phyloP scores from a whole-genome alignment of 1,140 invertebrate genomes.

The Nilaparvata lugens region DNA sequence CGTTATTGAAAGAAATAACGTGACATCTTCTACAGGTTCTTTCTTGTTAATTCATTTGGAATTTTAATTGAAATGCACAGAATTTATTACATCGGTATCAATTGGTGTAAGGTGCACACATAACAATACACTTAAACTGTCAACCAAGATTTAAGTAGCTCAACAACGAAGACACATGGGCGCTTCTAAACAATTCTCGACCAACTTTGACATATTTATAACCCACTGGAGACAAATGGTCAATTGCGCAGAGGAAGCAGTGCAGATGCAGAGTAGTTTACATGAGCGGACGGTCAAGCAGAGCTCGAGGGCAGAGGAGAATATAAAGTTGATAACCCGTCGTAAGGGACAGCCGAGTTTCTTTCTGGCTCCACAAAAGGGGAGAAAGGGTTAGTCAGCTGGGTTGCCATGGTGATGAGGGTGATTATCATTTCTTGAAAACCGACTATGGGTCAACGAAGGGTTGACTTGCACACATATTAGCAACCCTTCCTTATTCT shows the following conservation, averaged over 20 bases:
- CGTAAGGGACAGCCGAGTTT: not conserved
- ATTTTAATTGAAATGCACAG: too few relatives aligned
- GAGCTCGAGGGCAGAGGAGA: not conserved
- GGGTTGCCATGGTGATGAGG: not conserved
- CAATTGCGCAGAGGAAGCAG: not conserved
- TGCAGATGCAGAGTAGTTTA: not conserved
- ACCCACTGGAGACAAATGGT: not conserved
- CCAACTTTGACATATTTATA: not conserved
- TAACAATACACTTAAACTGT: too few relatives aligned
- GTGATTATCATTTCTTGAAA: slow-evolving; percentile 6
- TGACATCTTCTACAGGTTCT: too few relatives aligned
- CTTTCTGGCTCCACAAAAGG: not conserved
- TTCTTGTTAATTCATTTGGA: too few relatives aligned
- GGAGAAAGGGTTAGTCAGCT: slow-evolving; percentile 1
- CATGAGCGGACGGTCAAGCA: not conserved
- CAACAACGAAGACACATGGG: too few relatives aligned
- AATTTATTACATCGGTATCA: too few relatives aligned
- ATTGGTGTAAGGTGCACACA: too few relatives aligned
- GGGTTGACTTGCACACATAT: not conserved
- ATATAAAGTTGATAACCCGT: not conserved
- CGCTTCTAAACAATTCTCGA: too few relatives aligned
- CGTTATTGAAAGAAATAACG: too few relatives aligned
- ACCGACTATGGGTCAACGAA: not conserved
- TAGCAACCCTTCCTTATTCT: not conserved
- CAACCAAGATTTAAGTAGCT: too few relatives aligned